A percentile compares a stretch with the other conserved stretches of the same genome.
These are phyloP conservation scores for Pterocles gutturalis DNA, from an alignment of 2,113 vertebrate species.

Conservation along the genomic window DNA sequence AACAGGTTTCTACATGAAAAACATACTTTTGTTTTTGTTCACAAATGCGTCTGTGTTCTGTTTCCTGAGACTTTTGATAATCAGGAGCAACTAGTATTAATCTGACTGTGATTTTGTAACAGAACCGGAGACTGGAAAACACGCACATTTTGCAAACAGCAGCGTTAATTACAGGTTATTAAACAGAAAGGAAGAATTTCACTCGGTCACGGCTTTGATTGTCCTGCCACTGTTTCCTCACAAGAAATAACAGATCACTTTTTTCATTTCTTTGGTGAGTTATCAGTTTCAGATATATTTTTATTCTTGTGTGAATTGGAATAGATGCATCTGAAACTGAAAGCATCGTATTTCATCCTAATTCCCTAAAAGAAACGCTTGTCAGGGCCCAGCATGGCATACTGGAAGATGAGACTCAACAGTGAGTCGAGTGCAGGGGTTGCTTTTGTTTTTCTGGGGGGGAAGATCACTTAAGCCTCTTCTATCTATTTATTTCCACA, in stretches of 20 bases:
- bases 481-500: background rate
- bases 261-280: background rate
- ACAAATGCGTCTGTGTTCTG: background rate
- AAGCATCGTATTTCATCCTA: background rate
- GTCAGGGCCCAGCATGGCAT: background rate
- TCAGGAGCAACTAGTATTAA: background rate
- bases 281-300: background rate
- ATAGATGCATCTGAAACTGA: background rate
- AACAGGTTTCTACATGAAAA: background rate
- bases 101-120: background rate
- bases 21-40: background rate
- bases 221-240: background rate
- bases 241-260: background rate
- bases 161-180: background rate
- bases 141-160: background rate
- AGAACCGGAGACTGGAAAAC: background rate
- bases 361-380: background rate
- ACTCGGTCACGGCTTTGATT: background rate
- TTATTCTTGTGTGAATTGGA: background rate
- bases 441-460: background rate
- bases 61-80: background rate
- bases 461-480: background rate
- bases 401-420: background rate
- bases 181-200: background rate
- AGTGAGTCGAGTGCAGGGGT: background rate